Percentiles rank a stretch among this genome's conserved stretches.
These are phyloP conservation scores for Mythimna pallens DNA, from an alignment of 2,888 invertebrate genomes.

Conservation along the genomic window DNA sequence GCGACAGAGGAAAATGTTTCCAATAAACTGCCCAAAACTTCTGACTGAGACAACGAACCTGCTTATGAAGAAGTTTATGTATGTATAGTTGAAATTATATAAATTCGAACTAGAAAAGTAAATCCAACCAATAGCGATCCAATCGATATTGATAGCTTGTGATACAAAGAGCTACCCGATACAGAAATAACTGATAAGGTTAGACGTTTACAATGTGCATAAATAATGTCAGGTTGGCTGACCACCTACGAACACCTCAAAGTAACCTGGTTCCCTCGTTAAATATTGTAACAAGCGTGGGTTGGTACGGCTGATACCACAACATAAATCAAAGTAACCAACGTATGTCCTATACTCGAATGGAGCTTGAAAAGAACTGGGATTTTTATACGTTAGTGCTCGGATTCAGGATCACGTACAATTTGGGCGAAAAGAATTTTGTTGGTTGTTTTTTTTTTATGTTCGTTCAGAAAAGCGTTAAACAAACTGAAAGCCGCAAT, in stretches of 20 bases:
- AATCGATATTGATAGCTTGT: slow-evolving; percentile 11
- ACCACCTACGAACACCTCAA: slow-evolving; percentile 39
- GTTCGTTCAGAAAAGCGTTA: neutral
- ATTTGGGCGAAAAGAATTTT: slow-evolving; percentile 2
- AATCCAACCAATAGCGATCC: neutral
- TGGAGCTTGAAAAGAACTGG: slow-evolving; percentile 10
- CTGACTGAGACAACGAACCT: too few relatives aligned
- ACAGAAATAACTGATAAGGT: slow-evolving; percentile 26
- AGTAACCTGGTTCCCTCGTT: slow-evolving; percentile 38
- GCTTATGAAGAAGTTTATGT: neutral
- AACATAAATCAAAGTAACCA: slow-evolving; percentile 39
- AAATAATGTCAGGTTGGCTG: slow-evolving; percentile 35
- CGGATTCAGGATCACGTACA: slow-evolving; percentile 7
- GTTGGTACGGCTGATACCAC: slow-evolving; percentile 39
- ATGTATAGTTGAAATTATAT: neutral
- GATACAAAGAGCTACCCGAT: slow-evolving; percentile 7
- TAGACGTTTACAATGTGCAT: slow-evolving; percentile 26
- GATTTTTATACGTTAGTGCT: neutral
- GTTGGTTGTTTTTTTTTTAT: slow-evolving; percentile 7
- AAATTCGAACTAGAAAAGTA: neutral
- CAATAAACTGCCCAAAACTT: neutral
- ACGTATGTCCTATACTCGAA: slow-evolving; percentile 16
- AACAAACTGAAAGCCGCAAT: slow-evolving; percentile 3
- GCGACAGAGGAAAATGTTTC: neutral
- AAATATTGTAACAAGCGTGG: slow-evolving; percentile 44